These are phyloP conservation scores for Centropristis striata DNA, from an alignment of 2,113 vertebrate species.

Conservation along the genomic window DNA sequence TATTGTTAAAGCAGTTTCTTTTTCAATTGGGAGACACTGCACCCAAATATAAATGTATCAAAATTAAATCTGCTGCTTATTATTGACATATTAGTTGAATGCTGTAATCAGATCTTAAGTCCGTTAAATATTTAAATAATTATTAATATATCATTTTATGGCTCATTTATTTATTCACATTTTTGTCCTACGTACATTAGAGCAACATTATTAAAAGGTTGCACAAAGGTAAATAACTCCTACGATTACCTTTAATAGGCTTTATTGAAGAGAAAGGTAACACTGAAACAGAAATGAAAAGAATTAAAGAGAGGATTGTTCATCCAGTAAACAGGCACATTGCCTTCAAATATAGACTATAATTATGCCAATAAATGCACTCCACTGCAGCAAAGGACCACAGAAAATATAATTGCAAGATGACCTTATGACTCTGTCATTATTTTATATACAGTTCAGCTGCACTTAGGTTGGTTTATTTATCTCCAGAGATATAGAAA, in stretches of 20 bases:
- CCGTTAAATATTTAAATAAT: too few species aligned
- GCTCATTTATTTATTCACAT: too few species aligned
- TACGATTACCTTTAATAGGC: conserved; percentile 1
- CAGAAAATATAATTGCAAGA: conserved; percentile 43
- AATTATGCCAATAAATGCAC: conserved; percentile 50
- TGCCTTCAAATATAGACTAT: conserved; percentile 41
- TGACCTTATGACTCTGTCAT: conserved; percentile 59
- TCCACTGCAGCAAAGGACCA: conserved; percentile 22
- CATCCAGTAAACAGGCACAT: background rate
- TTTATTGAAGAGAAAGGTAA: conserved; percentile 7
- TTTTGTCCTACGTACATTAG: too few species aligned
- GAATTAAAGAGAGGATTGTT: background rate
- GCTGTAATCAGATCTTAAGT: too few species aligned
- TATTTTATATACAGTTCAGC: conserved; percentile 51
- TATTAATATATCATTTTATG: too few species aligned
- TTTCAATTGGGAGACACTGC: too few species aligned
- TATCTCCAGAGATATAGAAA: conserved; percentile 59
- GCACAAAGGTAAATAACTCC: background rate
- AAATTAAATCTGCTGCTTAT: too few species aligned
- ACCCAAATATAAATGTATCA: too few species aligned
- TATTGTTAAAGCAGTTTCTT: too few species aligned
- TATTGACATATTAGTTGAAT: too few species aligned
- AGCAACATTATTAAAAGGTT: too few species aligned
- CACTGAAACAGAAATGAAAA: conserved; percentile 13
- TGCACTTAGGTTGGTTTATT: conserved; percentile 46